These are phyloP conservation scores for Ctenicera cuprea DNA, from an alignment of 2,888 invertebrate genomes.

Conservation along the genomic window DNA sequence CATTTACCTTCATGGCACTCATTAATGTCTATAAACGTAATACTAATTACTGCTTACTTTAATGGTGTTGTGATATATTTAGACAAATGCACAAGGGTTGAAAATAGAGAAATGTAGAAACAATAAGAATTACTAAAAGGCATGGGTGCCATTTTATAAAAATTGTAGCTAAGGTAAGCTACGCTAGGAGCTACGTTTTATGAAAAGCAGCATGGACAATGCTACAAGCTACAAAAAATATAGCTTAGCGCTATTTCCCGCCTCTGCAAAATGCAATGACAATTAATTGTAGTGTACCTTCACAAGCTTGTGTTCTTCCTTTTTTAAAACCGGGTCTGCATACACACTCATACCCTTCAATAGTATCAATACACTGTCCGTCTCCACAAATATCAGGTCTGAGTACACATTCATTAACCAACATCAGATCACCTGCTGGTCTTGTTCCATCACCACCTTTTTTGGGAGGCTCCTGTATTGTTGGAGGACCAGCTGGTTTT, in stretches of 20 bases:
- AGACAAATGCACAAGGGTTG: too few relatives aligned
- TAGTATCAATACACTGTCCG: slow-evolving; percentile 84
- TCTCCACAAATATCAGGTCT: slow-evolving; percentile 85
- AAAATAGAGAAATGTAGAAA: too few relatives aligned
- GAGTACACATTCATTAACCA: slow-evolving; percentile 85
- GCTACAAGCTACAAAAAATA: too few relatives aligned
- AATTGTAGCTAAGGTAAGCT: too few relatives aligned
- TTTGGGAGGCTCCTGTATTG: slow-evolving; percentile 35
- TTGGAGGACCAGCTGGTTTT: slow-evolving; percentile 50
- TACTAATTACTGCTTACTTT: too few relatives aligned
- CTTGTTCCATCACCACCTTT: slow-evolving; percentile 32
- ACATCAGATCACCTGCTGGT: slow-evolving; percentile 62
- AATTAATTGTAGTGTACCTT: slow-evolving; percentile 73
- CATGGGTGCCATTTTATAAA: too few relatives aligned
- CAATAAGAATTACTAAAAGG: too few relatives aligned
- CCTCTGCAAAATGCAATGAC: too few relatives aligned
- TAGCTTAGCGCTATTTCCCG: too few relatives aligned
- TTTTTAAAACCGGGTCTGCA: slow-evolving; percentile 82
- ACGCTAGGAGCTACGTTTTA: too few relatives aligned
- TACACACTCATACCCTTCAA: slow-evolving; percentile 85
- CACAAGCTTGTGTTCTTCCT: slow-evolving; percentile 74
- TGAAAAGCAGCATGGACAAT: too few relatives aligned
- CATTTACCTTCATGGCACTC: slow-evolving; percentile 88
- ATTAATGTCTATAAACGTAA: slow-evolving; percentile 81
- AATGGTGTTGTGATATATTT: too few relatives aligned